Percentiles rank a stretch among this genome's conserved stretches.
Evolutionary conservation across 2,888 invertebrate genomes (phyloP).

Genomic region (Amiota mariae): DNA sequence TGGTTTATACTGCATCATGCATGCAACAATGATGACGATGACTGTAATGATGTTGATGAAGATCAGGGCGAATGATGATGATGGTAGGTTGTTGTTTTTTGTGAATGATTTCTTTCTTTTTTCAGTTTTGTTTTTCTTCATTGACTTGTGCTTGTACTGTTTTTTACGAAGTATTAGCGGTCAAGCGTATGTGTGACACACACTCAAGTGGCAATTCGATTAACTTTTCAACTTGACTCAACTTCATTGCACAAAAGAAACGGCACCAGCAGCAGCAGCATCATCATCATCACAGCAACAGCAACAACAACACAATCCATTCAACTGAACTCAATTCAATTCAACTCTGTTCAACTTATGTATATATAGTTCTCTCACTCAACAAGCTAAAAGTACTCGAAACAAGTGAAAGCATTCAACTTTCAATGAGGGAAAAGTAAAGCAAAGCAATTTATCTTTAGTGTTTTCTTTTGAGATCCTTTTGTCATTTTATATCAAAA

Average conservation of each 20-base stretch:
- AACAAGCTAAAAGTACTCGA: slow-evolving; percentile 16
- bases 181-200: slow-evolving; percentile 34
- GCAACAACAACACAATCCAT: too few species aligned
- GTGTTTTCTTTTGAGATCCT: not conserved
- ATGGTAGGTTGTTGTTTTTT: too few species aligned
- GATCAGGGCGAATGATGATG: not conserved
- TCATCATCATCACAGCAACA: too few species aligned
- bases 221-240: slow-evolving; percentile 27
- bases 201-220: slow-evolving; percentile 32
- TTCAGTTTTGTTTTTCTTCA: not conserved
- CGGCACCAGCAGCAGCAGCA: too few species aligned
- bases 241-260: not conserved
- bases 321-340: not conserved
- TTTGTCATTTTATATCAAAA: not conserved
- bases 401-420: not conserved
- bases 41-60: not conserved
- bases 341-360: not conserved
- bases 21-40: not conserved
- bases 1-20: not conserved
- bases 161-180: slow-evolving; percentile 22
- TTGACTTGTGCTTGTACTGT: slow-evolving; percentile 10
- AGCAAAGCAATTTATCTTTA: slow-evolving; percentile 9
- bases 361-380: not conserved
- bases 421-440: slow-evolving; percentile 26
- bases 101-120: too few species aligned